Evolutionary conservation across 2,888 invertebrate species (phyloP), one percentile per base, ranked within the genome.

Genomic region (Monoplex corrugatus): DNA sequence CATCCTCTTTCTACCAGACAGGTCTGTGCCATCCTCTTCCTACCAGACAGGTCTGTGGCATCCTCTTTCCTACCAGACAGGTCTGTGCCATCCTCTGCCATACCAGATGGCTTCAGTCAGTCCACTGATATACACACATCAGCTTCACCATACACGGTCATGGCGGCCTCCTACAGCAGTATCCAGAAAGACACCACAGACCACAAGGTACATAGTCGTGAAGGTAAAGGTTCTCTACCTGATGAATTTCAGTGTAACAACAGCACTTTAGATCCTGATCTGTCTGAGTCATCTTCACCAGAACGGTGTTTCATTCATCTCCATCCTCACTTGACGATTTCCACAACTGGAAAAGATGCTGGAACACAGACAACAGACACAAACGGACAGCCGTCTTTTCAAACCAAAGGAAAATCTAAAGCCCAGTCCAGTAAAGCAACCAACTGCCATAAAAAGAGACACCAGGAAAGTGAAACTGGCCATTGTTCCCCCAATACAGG

Each of bases 21-120:
- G n/a, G n/a, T n/a, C n/a, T n/a, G n/a, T n/a, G n/a, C n/a, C n/a
- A n/a, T n/a, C n/a, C n/a, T n/a, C n/a, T n/a, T n/a, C n/a, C n/a
- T n/a, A n/a, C n/a, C n/a, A n/a, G n/a, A n/a, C n/a, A n/a, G n/a
- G n/a, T n/a, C n/a, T n/a, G n/a, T n/a, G n/a, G n/a, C n/a, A n/a
- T n/a, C n/a, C n/a, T n/a, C n/a, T n/a, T n/a, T n/a, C n/a, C n/a
- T n/a, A n/a, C n/a, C n/a, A n/a, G n/a, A n/a, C n/a, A n/a, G n/a
- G n/a, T n/a, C n/a, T n/a, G n/a, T n/a, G n/a, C 32, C 78, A 3
- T 13, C 5, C 43, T 43, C 78, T 28, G 40, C 78, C 0, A 23
- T 80, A 10, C 78, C 78, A 80, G 78, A 40, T 80, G 40, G 28
- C 78, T 40, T 80, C 78, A 40, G 78, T 13, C 78, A 80, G 78